phyloP scores from a whole-genome alignment of 2,888 invertebrate genomes.

The Belgica antarctica region DNA sequence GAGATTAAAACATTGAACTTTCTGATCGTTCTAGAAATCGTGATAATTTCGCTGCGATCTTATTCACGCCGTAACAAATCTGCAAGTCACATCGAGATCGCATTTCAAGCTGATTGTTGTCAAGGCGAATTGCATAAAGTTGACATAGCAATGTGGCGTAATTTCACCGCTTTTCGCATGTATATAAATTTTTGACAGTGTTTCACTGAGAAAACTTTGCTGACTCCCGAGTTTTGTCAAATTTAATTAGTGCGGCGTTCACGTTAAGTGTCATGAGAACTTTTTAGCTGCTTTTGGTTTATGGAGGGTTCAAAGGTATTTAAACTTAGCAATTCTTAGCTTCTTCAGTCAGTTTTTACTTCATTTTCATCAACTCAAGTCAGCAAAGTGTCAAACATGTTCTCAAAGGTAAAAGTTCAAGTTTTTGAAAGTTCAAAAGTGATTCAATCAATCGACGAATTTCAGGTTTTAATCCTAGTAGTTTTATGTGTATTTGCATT shows the following conservation, averaged over 20 bases:
- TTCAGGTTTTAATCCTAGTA: conserved; percentile 9
- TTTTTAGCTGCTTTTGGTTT: background rate
- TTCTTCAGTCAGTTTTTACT: background rate
- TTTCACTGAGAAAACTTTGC: too few species aligned
- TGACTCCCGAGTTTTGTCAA: too few species aligned
- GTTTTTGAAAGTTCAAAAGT: background rate
- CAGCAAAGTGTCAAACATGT: background rate
- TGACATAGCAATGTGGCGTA: too few species aligned
- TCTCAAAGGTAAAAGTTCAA: background rate
- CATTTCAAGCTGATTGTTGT: too few species aligned
- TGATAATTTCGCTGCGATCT: too few species aligned
- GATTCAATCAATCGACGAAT: background rate
- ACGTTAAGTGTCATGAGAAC: background rate
- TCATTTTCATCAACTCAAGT: conserved; percentile 7
- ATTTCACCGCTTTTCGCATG: too few species aligned
- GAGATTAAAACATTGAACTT: too few species aligned
- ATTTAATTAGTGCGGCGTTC: background rate
- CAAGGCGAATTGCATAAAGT: too few species aligned
- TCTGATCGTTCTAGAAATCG: too few species aligned
- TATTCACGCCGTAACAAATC: too few species aligned
- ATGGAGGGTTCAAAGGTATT: background rate
- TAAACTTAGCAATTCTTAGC: background rate
- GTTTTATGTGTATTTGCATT: conserved; percentile 2
- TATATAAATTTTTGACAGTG: too few species aligned
- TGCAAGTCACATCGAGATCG: too few species aligned